phyloP scores from a whole-genome alignment of 2,888 invertebrate genomes.

The Drosophila mulleri region DNA sequence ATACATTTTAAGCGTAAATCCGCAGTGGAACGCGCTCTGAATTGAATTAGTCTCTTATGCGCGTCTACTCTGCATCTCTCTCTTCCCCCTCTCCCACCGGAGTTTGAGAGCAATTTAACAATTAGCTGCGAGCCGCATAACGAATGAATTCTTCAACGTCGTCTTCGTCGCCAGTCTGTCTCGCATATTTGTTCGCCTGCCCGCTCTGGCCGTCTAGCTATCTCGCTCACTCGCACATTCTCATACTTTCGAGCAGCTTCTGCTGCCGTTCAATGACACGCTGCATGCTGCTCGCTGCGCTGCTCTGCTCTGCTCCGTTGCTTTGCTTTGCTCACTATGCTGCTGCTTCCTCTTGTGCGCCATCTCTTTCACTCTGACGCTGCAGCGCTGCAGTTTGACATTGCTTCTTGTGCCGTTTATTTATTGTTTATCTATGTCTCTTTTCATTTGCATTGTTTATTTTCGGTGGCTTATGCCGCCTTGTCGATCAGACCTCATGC shows the following conservation, averaged over 20 bases:
- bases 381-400: slow-evolving; percentile 62
- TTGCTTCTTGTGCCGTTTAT: slow-evolving; percentile 65
- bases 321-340: slow-evolving; percentile 12
- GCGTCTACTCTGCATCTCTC: neutral
- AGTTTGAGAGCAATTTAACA: slow-evolving; percentile 55
- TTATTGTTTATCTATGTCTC: slow-evolving; percentile 77
- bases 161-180: slow-evolving; percentile 58
- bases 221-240: slow-evolving; percentile 6
- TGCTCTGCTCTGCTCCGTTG: slow-evolving; percentile 1
- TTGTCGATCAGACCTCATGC: slow-evolving; percentile 58
- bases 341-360: slow-evolving; percentile 2
- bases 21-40: slow-evolving; percentile 62
- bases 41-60: slow-evolving; percentile 63
- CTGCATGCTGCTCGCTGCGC: slow-evolving; percentile 9
- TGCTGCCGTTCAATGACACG: slow-evolving; percentile 70
- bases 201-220: neutral
- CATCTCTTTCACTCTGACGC: neutral
- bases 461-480: slow-evolving; percentile 65
- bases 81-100: neutral
- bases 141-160: slow-evolving; percentile 25
- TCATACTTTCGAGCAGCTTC: slow-evolving; percentile 14
- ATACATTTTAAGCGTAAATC: slow-evolving; percentile 47
- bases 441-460: slow-evolving; percentile 71
- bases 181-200: slow-evolving; percentile 40
- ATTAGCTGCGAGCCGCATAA: slow-evolving; percentile 41